Evolutionary conservation across 2,113 vertebrate species (phyloP).

Genomic region (Eonycteris spelaea): DNA sequence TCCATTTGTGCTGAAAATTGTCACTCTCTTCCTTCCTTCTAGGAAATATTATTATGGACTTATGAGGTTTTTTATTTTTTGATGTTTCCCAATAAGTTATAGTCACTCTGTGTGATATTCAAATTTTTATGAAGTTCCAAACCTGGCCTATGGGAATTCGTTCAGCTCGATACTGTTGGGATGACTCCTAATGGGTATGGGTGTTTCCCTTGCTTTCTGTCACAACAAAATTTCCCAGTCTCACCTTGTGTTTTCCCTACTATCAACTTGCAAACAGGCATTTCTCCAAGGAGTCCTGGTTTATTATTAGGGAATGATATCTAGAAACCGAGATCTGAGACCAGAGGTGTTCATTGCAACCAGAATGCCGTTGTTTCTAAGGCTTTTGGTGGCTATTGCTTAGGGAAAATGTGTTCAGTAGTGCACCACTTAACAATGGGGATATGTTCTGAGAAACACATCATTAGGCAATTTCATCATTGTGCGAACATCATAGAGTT

Average conservation of each 20-base stretch:
- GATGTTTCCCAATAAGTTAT: background rate
- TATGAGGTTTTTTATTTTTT: background rate
- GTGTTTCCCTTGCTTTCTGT: background rate
- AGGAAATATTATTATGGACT: background rate
- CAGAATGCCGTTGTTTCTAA: background rate
- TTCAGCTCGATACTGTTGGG: background rate
- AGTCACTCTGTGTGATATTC: background rate
- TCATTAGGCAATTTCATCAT: background rate
- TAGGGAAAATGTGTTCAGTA: background rate
- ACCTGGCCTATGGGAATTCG: background rate
- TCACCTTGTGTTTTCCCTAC: background rate
- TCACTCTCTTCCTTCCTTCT: background rate
- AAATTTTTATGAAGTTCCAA: background rate
- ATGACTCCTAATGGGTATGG: background rate
- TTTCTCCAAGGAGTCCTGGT: background rate
- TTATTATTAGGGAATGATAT: background rate
- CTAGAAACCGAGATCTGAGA: background rate
- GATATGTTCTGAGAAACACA: background rate
- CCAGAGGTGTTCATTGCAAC: background rate
- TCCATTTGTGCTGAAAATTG: background rate
- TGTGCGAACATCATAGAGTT: no score
- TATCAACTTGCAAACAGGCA: background rate
- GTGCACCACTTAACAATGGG: background rate
- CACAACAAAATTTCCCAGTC: background rate
- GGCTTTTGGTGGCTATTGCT: background rate